A percentile compares a stretch with the other conserved stretches of the same genome.
Conservation (phyloP, 1,140 invertebrate species). For the Hycleus cichorii region DNA sequence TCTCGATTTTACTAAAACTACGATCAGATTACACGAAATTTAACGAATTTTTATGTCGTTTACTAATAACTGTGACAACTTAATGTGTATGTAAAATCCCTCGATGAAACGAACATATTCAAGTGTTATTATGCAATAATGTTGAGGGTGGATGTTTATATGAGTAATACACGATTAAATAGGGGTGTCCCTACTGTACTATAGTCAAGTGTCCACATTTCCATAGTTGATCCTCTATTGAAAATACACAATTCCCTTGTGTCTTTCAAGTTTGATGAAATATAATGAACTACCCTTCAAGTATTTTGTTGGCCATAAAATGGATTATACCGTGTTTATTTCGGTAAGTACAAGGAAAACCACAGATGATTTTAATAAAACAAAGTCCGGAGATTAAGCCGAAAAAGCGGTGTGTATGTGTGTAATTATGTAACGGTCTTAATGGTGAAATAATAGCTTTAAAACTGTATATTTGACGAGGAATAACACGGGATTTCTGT, state of each 20-base stretch:
- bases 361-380: background rate
- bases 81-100: slow-evolving; percentile 1
- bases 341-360: no score
- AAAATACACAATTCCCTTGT: slow-evolving; percentile 6
- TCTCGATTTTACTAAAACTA: no score
- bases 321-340: no score
- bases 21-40: slow-evolving; percentile 2
- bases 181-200: no score
- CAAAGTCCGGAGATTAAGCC: background rate
- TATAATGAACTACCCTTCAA: slow-evolving; percentile 3
- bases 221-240: slow-evolving; percentile 5
- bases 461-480: no score
- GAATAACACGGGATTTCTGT: no score
- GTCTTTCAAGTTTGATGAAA: background rate
- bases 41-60: background rate
- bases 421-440: background rate
- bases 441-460: background rate
- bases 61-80: background rate
- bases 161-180: slow-evolving; percentile 14
- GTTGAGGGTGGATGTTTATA: slow-evolving; percentile 15
- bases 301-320: background rate
- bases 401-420: no score
- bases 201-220: slow-evolving; percentile 19
- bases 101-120: background rate
- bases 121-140: background rate